These are phyloP conservation scores for Kryptolebias ocellatus DNA, from an alignment of 2,797 vertebrate species.

Conservation along the genomic window DNA sequence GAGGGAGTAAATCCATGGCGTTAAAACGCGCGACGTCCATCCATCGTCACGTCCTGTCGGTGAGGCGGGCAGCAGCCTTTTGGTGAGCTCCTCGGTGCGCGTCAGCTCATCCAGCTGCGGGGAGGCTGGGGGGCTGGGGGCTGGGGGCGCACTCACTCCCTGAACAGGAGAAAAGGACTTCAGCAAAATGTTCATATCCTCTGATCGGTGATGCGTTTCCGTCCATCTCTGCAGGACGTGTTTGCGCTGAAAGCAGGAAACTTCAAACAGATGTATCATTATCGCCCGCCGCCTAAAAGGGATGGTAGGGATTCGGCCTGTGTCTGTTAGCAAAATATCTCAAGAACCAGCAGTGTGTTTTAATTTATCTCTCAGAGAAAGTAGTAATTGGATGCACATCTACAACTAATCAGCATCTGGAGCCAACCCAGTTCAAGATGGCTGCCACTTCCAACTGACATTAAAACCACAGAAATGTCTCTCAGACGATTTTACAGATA, in stretches of 20 bases:
- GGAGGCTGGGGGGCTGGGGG: slow-evolving; percentile 3
- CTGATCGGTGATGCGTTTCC: background rate
- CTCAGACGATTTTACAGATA: too few species aligned
- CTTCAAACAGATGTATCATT: too few species aligned
- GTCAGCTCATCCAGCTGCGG: slow-evolving; percentile 18
- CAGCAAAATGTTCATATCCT: background rate
- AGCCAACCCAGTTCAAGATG: too few species aligned
- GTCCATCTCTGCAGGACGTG: background rate
- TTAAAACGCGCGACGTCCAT: slow-evolving; percentile 21
- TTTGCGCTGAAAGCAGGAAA: background rate
- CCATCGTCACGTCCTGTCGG: slow-evolving; percentile 9
- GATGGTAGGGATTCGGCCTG: too few species aligned
- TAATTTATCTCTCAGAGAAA: too few species aligned
- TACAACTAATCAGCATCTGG: too few species aligned
- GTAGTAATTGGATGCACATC: too few species aligned
- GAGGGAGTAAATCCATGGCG: slow-evolving; percentile 15
- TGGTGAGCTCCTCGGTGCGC: slow-evolving; percentile 38
- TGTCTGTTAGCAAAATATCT: too few species aligned
- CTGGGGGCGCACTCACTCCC: slow-evolving; percentile 26
- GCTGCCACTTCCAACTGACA: too few species aligned
- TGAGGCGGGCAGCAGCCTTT: slow-evolving; percentile 21
- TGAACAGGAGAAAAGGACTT: background rate
- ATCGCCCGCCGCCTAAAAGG: too few species aligned
- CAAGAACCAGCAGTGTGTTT: too few species aligned
- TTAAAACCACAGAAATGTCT: too few species aligned